Base-by-base conservation (phyloP, 1,140 invertebrate species). In the Saxidomus purpurata region DNA sequence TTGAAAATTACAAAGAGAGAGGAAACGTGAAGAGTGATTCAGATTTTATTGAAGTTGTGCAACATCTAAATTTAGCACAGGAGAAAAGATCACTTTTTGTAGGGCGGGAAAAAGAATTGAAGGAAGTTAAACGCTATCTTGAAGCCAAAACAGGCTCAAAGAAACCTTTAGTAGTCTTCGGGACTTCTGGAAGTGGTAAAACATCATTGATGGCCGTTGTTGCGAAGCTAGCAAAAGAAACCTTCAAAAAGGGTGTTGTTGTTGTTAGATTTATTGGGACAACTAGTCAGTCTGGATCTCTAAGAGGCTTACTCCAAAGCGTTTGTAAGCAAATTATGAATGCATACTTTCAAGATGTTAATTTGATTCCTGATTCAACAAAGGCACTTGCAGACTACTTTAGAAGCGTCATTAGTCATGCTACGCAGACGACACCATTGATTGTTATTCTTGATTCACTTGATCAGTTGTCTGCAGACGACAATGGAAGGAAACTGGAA, bases 361-460 rank as follows among this genome's bases (percentile, higher is more conserved):
- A 3, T n/a, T 34, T 49, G 25, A 52, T 79, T 55, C 74, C 74
- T 1, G 47, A 79, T 55, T 49, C 74, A 17, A 49, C 49, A 8
- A 47, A n/a, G 25, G 74, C 31, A 49, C n/a, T 79, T 9, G 40
- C 74, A 9, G 74, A 79, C 49, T 79, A 79, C n/a, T 55, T 79
- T 11, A 49, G 49, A 52, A 79, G 49, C 8, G 22, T n/a, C 11
- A 25, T 79, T 31, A 49, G 3, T 22, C 19, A 49, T 49, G 74
- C 80, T 0, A 82, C 52, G 1, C 76, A 87, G 81, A 67, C 63
- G 6, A 87, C 90, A 8, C 85, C 89, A 8, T 31, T 94, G 34
- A 77, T 94, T 0, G 55, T 94, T 34, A 25, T 94, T 28, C 69
- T 95, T 17, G 94, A 95, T 77, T 86, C 84, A n/a, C 79, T 95